phyloP scores from a whole-genome alignment of 1,140 invertebrate genomes.

The Eumeta japonica region DNA sequence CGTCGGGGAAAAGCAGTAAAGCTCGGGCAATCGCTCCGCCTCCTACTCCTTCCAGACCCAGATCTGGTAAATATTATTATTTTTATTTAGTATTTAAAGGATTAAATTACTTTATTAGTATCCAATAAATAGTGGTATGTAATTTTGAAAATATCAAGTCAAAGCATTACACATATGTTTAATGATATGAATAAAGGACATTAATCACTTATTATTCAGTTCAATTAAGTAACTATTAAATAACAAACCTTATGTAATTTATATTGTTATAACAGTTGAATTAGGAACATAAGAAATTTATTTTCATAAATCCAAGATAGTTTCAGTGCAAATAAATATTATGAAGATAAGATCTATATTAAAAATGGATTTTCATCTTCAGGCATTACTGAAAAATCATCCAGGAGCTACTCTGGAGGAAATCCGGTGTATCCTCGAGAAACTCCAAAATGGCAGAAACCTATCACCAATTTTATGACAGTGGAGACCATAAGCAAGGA shows the following conservation, averaged over 20 bases:
- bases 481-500: conserved; percentile 20
- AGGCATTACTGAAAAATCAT: conserved; percentile 17
- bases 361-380: too few species aligned
- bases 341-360: too few species aligned
- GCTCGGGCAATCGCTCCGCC: conserved; percentile 31
- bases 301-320: too few species aligned
- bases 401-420: conserved; percentile 30
- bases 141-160: too few species aligned
- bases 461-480: conserved; percentile 56
- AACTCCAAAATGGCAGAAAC: conserved; percentile 57
- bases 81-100: neutral
- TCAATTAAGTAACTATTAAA: neutral
- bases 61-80: conserved; percentile 14
- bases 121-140: neutral
- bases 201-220: neutral
- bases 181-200: neutral
- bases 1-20: conserved; percentile 39
- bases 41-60: conserved; percentile 10
- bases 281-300: too few species aligned
- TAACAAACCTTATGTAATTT: neutral
- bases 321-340: too few species aligned
- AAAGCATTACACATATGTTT: neutral
- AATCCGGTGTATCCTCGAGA: conserved; percentile 54
- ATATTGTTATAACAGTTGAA: too few species aligned
- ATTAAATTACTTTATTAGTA: neutral